Evolutionary conservation across 2,888 invertebrate species (phyloP).

Genomic region (Ormyrus nitidulus): DNA sequence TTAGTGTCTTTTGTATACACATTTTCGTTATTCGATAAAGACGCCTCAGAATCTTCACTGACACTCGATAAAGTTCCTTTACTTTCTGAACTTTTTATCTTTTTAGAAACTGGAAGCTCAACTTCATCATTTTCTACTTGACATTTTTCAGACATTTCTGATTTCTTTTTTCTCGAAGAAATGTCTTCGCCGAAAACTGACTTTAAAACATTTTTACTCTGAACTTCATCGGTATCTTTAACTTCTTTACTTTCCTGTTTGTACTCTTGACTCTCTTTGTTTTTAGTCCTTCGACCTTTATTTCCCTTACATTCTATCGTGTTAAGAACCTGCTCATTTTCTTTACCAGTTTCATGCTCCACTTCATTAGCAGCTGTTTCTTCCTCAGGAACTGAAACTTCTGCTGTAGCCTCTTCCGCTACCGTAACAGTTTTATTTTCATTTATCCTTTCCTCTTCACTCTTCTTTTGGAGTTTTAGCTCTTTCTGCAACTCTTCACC

Average conservation of each 20-base stretch:
- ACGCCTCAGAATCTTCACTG: constrained; percentile 53
- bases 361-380: constrained; percentile 66
- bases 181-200: constrained; percentile 34
- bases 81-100: constrained; percentile 30
- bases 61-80: constrained; percentile 31
- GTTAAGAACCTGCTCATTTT: constrained; percentile 51
- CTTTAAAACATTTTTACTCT: constrained; percentile 44
- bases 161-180: constrained; percentile 30
- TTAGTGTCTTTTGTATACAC: constrained; percentile 44
- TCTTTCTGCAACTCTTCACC: constrained; percentile 64
- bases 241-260: constrained; percentile 53
- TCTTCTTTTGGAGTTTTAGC: constrained; percentile 60
- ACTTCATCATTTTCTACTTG: constrained; percentile 39
- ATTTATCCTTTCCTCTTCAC: constrained; percentile 19
- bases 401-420: constrained; percentile 25
- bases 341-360: constrained; percentile 70
- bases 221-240: constrained; percentile 67
- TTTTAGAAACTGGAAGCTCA: constrained; percentile 8
- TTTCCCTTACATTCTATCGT: not conserved
- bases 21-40: constrained; percentile 53
- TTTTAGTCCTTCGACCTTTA: constrained; percentile 39
- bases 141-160: constrained; percentile 9
- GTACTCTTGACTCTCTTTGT: constrained; percentile 26
- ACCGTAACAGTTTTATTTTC: not conserved
- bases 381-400: constrained; percentile 64